Evolutionary conservation across 2,113 vertebrate genomes (phyloP).

Genomic region (Antigone vipio): DNA sequence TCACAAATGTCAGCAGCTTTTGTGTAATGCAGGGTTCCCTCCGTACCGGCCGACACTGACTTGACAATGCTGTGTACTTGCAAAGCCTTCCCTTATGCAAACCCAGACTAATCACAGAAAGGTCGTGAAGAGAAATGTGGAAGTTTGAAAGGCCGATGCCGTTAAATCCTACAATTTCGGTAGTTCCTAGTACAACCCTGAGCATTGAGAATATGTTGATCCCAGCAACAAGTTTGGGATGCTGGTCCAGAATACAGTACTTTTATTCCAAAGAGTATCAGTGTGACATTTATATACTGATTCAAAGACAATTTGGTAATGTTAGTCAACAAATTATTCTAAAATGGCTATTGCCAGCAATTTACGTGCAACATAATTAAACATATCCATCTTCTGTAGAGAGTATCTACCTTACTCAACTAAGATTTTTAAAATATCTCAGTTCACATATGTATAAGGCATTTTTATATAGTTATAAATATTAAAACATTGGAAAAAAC

Average conservation of each 20-base stretch:
- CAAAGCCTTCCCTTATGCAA: neutral
- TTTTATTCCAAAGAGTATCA: neutral
- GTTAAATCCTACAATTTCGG: neutral
- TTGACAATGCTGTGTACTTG: neutral
- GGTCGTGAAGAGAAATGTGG: neutral
- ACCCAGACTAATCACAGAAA: neutral
- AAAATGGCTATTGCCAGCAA: neutral
- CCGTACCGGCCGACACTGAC: neutral
- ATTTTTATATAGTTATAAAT: neutral
- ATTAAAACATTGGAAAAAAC: neutral
- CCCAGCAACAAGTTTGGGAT: neutral
- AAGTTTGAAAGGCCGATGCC: neutral
- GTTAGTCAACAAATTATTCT: neutral
- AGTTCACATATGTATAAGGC: neutral
- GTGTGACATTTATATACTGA: neutral
- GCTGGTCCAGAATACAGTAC: neutral
- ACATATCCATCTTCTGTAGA: neutral
- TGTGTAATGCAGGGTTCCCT: neutral
- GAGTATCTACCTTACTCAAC: neutral
- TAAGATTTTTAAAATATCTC: neutral
- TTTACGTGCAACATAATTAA: neutral
- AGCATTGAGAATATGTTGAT: neutral
- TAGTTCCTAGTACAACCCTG: neutral
- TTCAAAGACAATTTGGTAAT: neutral
- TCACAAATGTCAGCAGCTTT: neutral